These are phyloP conservation scores for Xestia ashworthii DNA, from an alignment of 2,888 invertebrate genomes.

Conservation along the genomic window DNA sequence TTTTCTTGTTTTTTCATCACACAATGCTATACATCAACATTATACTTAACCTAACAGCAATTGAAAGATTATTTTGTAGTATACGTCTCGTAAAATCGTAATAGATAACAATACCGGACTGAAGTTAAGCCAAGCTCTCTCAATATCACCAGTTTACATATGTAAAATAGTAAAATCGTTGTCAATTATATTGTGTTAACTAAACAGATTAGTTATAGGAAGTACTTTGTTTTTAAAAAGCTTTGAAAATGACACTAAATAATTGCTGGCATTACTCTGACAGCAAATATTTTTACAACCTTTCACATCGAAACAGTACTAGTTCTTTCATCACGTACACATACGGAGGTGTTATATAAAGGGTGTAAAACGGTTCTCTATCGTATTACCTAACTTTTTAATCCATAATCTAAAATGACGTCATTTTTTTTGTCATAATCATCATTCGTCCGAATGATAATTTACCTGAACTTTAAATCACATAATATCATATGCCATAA, in stretches of 20 bases:
- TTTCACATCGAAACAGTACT: background rate
- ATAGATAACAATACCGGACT: background rate
- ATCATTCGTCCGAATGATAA: too few relatives aligned
- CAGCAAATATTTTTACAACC: background rate
- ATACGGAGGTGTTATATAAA: background rate
- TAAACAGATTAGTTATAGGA: background rate
- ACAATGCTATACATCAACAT: background rate
- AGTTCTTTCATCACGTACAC: background rate
- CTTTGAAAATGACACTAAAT: background rate
- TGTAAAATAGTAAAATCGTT: background rate
- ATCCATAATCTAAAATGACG: too few relatives aligned
- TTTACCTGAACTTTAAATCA: too few relatives aligned
- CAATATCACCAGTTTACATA: background rate
- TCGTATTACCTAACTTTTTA: too few relatives aligned
- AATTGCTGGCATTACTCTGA: too few relatives aligned
- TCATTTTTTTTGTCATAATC: too few relatives aligned
- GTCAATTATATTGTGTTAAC: background rate
- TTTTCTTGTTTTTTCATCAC: background rate
- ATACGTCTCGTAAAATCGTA: conserved; percentile 1
- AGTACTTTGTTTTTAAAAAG: too few relatives aligned
- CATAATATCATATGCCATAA: too few relatives aligned
- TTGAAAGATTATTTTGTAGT: background rate
- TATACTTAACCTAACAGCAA: background rate
- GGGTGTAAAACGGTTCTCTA: too few relatives aligned
- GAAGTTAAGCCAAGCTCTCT: background rate